Percentiles rank a stretch among this genome's conserved stretches.
These are phyloP conservation scores for Misgurnus anguillicaudatus DNA, from an alignment of 2,113 vertebrate genomes.

Conservation along the genomic window DNA sequence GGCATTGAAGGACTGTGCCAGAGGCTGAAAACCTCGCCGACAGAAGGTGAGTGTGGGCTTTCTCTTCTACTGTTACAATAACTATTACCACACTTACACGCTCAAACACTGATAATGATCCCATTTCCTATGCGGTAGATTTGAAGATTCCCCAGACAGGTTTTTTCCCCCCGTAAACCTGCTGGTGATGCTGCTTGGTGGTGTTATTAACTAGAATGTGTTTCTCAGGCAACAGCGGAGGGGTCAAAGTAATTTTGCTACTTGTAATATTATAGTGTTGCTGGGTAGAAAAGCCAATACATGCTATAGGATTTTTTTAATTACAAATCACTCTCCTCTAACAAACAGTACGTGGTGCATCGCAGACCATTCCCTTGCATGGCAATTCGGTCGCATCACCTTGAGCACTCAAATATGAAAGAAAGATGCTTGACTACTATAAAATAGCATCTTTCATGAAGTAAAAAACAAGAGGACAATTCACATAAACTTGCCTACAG, in stretches of 20 bases:
- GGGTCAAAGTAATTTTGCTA: slow-evolving; percentile 60
- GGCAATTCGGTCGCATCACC: neutral
- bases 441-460: neutral
- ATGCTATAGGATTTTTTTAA: neutral
- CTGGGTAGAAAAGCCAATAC: neutral
- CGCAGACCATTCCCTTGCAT: neutral
- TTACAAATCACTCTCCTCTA: neutral
- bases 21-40: slow-evolving; percentile 91
- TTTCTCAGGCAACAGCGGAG: slow-evolving; percentile 61
- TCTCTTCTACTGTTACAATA: neutral
- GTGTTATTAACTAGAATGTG: slow-evolving; percentile 59
- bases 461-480: neutral
- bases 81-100: slow-evolving; percentile 1
- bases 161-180: slow-evolving; percentile 23
- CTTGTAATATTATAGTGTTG: slow-evolving; percentile 26
- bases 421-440: neutral
- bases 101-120: slow-evolving; percentile 43
- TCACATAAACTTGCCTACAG: neutral
- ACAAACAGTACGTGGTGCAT: neutral
- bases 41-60: slow-evolving; percentile 83
- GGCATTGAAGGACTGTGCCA: slow-evolving; percentile 92
- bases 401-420: neutral
- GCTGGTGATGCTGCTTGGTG: slow-evolving; percentile 9
- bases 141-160: slow-evolving; percentile 56
- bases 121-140: slow-evolving; percentile 59